A percentile compares a stretch with the other conserved stretches of the same genome.
These are phyloP conservation scores for Danio jaintianensis DNA, from an alignment of 2,797 vertebrate species.

Conservation along the genomic window DNA sequence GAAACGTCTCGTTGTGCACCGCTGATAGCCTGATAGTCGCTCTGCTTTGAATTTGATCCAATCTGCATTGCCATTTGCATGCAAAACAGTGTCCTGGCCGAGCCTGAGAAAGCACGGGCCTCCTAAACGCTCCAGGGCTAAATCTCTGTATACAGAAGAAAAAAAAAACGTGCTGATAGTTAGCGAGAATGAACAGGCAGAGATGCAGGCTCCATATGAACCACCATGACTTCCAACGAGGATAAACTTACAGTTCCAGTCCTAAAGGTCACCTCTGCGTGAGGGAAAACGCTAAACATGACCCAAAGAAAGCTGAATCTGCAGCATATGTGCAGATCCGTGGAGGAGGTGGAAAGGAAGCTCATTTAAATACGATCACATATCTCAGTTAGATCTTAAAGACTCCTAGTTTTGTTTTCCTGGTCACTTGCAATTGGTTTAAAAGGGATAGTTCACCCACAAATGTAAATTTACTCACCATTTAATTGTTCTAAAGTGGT, in stretches of 20 bases:
- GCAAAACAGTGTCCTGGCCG: constrained; percentile 49
- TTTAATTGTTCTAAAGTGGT: no score
- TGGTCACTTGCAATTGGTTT: no score
- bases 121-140: not conserved
- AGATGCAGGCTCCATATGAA: constrained; percentile 2
- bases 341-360: not conserved
- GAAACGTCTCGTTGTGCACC: not conserved
- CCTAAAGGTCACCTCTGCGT: constrained; percentile 16
- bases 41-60: constrained; percentile 45
- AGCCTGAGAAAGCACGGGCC: constrained; percentile 26
- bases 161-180: constrained; percentile 1
- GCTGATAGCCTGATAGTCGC: no score
- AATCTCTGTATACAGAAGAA: not conserved
- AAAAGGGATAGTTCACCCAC: no score
- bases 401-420: no score
- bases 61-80: constrained; percentile 42
- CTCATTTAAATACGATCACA: no score
- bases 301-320: not conserved
- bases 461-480: no score
- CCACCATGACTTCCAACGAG: not conserved
- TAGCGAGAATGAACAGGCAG: not conserved
- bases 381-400: no score
- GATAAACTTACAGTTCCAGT: constrained; percentile 27
- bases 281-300: not conserved
- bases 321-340: not conserved